phyloP scores from a whole-genome alignment of 2,888 invertebrate genomes.

The Orgyia antiqua region DNA sequence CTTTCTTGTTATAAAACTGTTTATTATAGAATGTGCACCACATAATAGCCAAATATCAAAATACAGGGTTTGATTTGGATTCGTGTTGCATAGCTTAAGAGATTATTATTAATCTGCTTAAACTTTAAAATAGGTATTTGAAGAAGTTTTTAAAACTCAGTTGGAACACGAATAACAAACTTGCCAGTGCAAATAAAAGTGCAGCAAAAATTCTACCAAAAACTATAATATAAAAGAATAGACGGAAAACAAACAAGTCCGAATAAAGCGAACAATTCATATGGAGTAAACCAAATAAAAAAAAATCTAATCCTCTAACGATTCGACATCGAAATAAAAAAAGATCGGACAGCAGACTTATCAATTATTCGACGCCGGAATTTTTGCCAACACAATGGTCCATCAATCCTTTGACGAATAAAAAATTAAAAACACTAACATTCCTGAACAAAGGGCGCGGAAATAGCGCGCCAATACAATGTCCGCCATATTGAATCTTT shows the following conservation, averaged over 20 bases:
- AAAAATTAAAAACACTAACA: constrained; percentile 62
- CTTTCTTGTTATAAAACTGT: too few species aligned
- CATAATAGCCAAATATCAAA: too few species aligned
- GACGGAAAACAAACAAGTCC: constrained; percentile 29
- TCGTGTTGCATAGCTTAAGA: too few species aligned
- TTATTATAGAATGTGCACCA: too few species aligned
- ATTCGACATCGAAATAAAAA: constrained; percentile 42
- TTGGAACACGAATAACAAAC: constrained; percentile 8
- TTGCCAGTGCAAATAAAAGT: constrained; percentile 13
- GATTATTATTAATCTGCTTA: too few species aligned
- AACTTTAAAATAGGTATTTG: too few species aligned
- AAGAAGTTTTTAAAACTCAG: too few species aligned
- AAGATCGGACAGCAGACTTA: constrained; percentile 38
- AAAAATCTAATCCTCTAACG: constrained; percentile 55
- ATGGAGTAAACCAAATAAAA: constrained; percentile 23
- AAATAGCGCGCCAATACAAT: constrained; percentile 34
- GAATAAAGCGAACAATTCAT: constrained; percentile 23
- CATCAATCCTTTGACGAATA: constrained; percentile 52
- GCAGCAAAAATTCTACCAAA: constrained; percentile 20
- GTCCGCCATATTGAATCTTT: constrained; percentile 13
- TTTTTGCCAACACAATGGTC: constrained; percentile 68
- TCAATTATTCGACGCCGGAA: constrained; percentile 62
- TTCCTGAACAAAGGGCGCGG: constrained; percentile 47
- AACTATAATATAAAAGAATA: constrained; percentile 23
- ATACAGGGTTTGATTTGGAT: too few species aligned